Conservation (phyloP, 2,888 invertebrate genomes). For the Polydesmus complanatus region DNA sequence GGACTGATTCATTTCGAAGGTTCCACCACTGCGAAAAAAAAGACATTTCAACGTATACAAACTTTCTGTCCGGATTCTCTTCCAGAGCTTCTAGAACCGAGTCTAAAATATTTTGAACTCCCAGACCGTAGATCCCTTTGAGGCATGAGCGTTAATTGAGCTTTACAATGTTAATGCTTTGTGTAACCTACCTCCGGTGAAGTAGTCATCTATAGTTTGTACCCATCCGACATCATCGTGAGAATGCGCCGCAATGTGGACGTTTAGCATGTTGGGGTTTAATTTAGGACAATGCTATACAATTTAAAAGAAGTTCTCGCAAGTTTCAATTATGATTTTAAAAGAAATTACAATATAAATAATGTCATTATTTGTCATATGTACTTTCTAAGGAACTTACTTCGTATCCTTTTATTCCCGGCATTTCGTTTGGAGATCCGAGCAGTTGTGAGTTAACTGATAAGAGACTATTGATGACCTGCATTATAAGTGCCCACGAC, state of each 20-base stretch:
- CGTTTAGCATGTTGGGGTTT: slow-evolving; percentile 51
- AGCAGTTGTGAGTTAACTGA: too few species aligned
- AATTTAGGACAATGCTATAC: slow-evolving; percentile 41
- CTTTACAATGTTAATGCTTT: too few species aligned
- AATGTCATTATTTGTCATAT: too few species aligned
- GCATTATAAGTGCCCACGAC: too few species aligned
- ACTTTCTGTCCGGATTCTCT: slow-evolving; percentile 52
- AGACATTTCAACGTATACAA: slow-evolving; percentile 78
- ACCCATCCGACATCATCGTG: slow-evolving; percentile 94
- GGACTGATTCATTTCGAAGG: slow-evolving; percentile 45
- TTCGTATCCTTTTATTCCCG: too few species aligned
- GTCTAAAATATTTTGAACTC: slow-evolving; percentile 81
- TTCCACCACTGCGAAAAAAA: slow-evolving; percentile 80
- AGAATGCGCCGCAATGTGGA: slow-evolving; percentile 69
- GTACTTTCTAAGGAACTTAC: too few species aligned
- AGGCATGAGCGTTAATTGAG: not conserved
- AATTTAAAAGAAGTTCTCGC: too few species aligned
- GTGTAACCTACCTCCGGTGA: slow-evolving; percentile 41
- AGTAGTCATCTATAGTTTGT: slow-evolving; percentile 87
- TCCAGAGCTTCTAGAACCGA: slow-evolving; percentile 61
- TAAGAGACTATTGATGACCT: too few species aligned
- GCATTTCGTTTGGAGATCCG: too few species aligned
- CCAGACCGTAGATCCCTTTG: slow-evolving; percentile 52
- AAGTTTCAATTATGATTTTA: too few species aligned
- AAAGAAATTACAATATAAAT: too few species aligned